Conservation (phyloP, 2,113 vertebrate genomes). For the Pandion haliaetus region DNA sequence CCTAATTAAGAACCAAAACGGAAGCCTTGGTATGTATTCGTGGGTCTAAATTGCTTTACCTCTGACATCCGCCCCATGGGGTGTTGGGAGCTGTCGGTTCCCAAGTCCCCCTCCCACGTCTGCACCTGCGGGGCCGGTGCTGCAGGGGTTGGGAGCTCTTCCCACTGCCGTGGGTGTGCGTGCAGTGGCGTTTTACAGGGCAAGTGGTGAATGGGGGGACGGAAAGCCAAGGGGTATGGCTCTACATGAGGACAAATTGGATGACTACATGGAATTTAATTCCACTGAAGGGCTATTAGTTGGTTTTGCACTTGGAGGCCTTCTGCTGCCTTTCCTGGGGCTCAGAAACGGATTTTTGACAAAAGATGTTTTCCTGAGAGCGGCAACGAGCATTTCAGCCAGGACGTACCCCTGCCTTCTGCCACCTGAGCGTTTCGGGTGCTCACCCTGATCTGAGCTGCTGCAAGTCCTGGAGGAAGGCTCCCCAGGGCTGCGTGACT, state of each 20-base stretch:
- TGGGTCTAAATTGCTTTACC: neutral
- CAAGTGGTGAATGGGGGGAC: fast-evolving
- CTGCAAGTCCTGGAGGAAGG: neutral
- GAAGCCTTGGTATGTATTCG: neutral
- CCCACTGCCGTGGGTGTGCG: fast-evolving
- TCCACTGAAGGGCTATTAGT: fast-evolving
- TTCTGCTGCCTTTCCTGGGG: neutral
- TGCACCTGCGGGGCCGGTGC: fast-evolving
- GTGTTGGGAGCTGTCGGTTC: fast-evolving
- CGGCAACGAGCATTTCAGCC: neutral
- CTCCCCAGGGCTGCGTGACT: neutral
- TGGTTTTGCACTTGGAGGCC: neutral
- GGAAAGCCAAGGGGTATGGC: fast-evolving
- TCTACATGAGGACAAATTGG: fast-evolving
- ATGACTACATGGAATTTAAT: fast-evolving
- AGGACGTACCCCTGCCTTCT: neutral
- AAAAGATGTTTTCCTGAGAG: neutral
- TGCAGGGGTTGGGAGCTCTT: neutral
- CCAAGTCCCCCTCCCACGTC: fast-evolving
- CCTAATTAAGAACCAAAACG: neutral
- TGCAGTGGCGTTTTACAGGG: neutral
- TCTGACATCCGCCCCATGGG: neutral
- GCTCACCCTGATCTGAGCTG: neutral
- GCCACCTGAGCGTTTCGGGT: neutral
- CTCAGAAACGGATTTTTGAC: neutral